Percentiles rank a stretch among this genome's conserved stretches.
phyloP scores from a whole-genome alignment of 2,888 invertebrate genomes.

The Caenorhabditis sinica region DNA sequence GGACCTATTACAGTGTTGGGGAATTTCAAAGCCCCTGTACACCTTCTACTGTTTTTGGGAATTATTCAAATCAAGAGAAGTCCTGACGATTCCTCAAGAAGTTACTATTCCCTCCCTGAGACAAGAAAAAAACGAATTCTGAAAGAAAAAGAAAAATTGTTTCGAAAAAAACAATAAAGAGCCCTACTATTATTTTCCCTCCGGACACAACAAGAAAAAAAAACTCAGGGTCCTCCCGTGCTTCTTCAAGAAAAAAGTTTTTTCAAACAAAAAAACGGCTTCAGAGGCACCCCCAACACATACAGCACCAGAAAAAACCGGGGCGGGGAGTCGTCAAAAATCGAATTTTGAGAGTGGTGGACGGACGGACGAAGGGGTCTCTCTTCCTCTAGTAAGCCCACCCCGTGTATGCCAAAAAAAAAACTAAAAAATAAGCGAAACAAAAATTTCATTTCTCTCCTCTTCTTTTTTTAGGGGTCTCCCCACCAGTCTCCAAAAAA shows the following conservation, averaged over 20 bases:
- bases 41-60: not conserved
- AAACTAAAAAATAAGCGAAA: slow-evolving; percentile 49
- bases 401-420: not conserved
- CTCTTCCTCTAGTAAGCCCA: not conserved
- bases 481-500: slow-evolving; percentile 10
- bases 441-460: slow-evolving; percentile 51
- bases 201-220: slow-evolving; percentile 31
- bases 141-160: slow-evolving; percentile 33
- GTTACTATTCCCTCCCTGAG: no score
- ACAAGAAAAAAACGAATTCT: slow-evolving; percentile 7
- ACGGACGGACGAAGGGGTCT: slow-evolving; percentile 1
- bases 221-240: slow-evolving; percentile 11
- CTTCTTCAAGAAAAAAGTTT: slow-evolving; percentile 4
- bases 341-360: slow-evolving; percentile 38
- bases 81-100: not conserved
- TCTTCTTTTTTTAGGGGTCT: slow-evolving; percentile 1
- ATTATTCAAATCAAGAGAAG: no score
- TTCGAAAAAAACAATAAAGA: slow-evolving; percentile 28
- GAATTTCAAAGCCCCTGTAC: no score
- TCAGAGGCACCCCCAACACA: slow-evolving; percentile 14
- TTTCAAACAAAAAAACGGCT: slow-evolving; percentile 38
- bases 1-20: no score
- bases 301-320: not conserved
- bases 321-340: slow-evolving; percentile 36
- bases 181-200: slow-evolving; percentile 36